phyloP scores from a whole-genome alignment of 2,888 invertebrate genomes.

The Rhagium mordax region DNA sequence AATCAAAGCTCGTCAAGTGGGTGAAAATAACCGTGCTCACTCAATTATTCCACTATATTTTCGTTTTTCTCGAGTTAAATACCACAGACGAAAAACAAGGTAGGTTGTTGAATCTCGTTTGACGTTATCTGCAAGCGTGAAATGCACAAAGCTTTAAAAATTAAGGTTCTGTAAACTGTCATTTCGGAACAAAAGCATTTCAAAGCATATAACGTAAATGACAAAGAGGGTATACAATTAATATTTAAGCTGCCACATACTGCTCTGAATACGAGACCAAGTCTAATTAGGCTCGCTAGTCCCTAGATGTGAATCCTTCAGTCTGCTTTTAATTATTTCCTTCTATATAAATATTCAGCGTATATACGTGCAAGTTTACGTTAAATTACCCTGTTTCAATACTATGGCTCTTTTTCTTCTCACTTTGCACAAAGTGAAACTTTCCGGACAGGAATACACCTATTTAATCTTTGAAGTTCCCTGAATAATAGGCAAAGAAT shows the following conservation, averaged over 20 bases:
- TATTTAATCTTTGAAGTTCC: slow-evolving; percentile 7
- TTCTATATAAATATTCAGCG: slow-evolving; percentile 29
- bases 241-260: slow-evolving; percentile 30
- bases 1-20: not conserved
- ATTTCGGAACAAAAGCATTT: slow-evolving; percentile 35
- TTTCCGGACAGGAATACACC: not conserved
- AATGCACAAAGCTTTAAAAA: slow-evolving; percentile 31
- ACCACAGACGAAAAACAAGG: not conserved
- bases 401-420: slow-evolving; percentile 26
- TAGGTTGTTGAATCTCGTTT: slow-evolving; percentile 6
- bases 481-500: not conserved
- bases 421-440: slow-evolving; percentile 9
- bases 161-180: slow-evolving; percentile 31
- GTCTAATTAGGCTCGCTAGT: slow-evolving; percentile 34
- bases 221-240: slow-evolving; percentile 33
- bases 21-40: not conserved
- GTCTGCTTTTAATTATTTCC: slow-evolving; percentile 37
- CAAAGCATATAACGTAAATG: slow-evolving; percentile 30
- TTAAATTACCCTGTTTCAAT: slow-evolving; percentile 35
- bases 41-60: not conserved
- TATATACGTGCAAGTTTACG: slow-evolving; percentile 28
- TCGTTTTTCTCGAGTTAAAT: not conserved
- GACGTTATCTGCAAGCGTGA: slow-evolving; percentile 24
- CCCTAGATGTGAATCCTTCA: slow-evolving; percentile 27
- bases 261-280: slow-evolving; percentile 21